Base-by-base conservation (phyloP, 92 coral and sea anemone species). In the Nematostella vectensis region DNA sequence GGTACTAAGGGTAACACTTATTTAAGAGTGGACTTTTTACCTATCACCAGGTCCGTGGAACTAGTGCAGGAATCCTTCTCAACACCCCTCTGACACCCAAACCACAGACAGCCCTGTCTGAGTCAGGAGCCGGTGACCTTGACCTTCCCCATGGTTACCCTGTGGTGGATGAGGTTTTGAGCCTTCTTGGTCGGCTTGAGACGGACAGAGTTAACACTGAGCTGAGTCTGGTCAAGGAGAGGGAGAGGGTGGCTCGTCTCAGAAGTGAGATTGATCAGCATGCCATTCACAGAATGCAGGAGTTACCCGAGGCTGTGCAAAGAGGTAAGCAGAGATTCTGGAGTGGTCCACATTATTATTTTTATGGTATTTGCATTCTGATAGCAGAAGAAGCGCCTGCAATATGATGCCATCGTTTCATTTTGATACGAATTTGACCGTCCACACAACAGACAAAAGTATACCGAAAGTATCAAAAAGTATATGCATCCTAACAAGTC, bases 231-330 rank as follows among this genome's bases (percentile, higher is more conserved):
- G 61, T 48, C 4, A 81, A 57, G 30, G 98, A 91, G 67, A 61
- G 71, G 59, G 82, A 74, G 48, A 63, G 93, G 67, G 96, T 91
- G 11, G 58, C 61, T 20, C 65, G 48, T 28, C 71, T 91, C 36
- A 61, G 79, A 18, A 43, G 70, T 45, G 83, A 83, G 71, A 91
- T 91, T 69, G 98, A 91, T 59, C 29, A 55, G 23, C 73, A 58
- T 49, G 98, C 98, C 17, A 81, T 76, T 67, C 77, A 85, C 57
- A 74, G 98, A 50, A 70, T 91, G 83, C 61, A 70, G 11, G 85
- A 91, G 37, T 64, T 91, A 6, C 98, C 98, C 1, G 54, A 63
- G 39, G 89, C 88, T 57, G 98, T 91, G 36, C 98, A 91, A 70
- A 91, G 60, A 78, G 98, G 98, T 81, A 67, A n/a, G n/a, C n/a